These are phyloP conservation scores for Epistrophella euchroma DNA, from an alignment of 2,888 invertebrate genomes.

Conservation along the genomic window DNA sequence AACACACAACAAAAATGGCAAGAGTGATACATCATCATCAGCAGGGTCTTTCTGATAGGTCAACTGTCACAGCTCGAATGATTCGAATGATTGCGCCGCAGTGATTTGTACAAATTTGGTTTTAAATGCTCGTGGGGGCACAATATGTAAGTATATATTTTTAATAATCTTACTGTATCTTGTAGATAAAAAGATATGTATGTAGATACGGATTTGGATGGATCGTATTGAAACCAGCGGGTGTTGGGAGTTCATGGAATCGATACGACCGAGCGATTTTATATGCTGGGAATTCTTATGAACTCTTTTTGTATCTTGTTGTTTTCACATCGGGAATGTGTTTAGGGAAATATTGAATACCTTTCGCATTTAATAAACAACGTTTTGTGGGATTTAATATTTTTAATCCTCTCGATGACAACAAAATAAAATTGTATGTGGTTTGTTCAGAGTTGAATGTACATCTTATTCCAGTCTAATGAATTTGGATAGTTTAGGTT, in stretches of 20 bases:
- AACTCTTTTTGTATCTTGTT: slow-evolving; percentile 54
- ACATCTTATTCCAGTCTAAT: slow-evolving; percentile 26
- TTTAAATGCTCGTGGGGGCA: slow-evolving; percentile 71
- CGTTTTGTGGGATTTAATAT: slow-evolving; percentile 24
- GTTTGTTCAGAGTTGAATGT: slow-evolving; percentile 6
- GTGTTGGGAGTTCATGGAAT: slow-evolving; percentile 75
- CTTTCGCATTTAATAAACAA: slow-evolving; percentile 15
- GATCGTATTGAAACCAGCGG: slow-evolving; percentile 73
- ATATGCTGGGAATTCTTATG: slow-evolving; percentile 68
- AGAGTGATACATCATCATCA: slow-evolving; percentile 78
- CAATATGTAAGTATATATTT: slow-evolving; percentile 63
- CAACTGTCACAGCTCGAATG: slow-evolving; percentile 78
- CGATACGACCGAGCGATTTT: slow-evolving; percentile 72
- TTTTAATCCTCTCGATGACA: slow-evolving; percentile 33
- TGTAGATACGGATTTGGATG: slow-evolving; percentile 43
- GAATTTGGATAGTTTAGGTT: not conserved
- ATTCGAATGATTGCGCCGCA: slow-evolving; percentile 76
- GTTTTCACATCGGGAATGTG: slow-evolving; percentile 23
- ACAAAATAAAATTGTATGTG: not conserved
- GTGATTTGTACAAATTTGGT: slow-evolving; percentile 76
- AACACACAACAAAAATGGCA: slow-evolving; percentile 76
- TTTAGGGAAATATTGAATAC: slow-evolving; percentile 60
- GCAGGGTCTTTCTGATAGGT: slow-evolving; percentile 77
- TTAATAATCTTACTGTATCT: slow-evolving; percentile 9
- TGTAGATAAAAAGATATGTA: slow-evolving; percentile 56